phyloP scores from a whole-genome alignment of 1,140 invertebrate genomes.

The Bicyclus anynana region DNA sequence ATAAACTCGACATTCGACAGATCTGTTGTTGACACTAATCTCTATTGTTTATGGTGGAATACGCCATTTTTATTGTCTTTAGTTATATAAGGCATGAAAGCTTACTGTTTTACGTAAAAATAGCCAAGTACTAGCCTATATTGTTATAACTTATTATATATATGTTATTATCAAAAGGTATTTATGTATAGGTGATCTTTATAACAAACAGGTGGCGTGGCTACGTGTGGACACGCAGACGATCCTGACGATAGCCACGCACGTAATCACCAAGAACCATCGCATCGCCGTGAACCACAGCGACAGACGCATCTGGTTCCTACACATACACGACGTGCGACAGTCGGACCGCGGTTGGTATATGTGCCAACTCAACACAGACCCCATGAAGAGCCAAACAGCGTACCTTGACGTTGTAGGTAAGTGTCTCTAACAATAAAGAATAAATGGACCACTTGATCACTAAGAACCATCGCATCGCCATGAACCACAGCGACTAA shows the following conservation, averaged over 20 bases:
- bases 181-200: too few relatives aligned
- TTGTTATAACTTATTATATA: too few relatives aligned
- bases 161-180: too few relatives aligned
- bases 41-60: too few relatives aligned
- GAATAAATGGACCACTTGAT: too few relatives aligned
- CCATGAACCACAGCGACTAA: constrained; percentile 88
- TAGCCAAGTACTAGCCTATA: too few relatives aligned
- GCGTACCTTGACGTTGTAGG: constrained; percentile 93
- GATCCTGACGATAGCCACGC: constrained; percentile 91
- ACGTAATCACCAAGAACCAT: constrained; percentile 93
- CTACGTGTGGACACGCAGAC: constrained; percentile 93
- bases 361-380: constrained; percentile 95
- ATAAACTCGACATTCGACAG: too few relatives aligned
- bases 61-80: too few relatives aligned
- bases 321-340: constrained; percentile 89
- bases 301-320: constrained; percentile 89
- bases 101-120: too few relatives aligned
- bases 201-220: constrained; percentile 94
- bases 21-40: too few relatives aligned
- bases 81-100: too few relatives aligned
- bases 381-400: constrained; percentile 93
- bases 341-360: constrained; percentile 89
- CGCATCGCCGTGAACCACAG: constrained; percentile 89
- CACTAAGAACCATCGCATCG: constrained; percentile 91
- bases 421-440: constrained; percentile 62